Base-by-base conservation (phyloP, 2,888 invertebrate species). In the Scrobipalpa atriplicella region DNA sequence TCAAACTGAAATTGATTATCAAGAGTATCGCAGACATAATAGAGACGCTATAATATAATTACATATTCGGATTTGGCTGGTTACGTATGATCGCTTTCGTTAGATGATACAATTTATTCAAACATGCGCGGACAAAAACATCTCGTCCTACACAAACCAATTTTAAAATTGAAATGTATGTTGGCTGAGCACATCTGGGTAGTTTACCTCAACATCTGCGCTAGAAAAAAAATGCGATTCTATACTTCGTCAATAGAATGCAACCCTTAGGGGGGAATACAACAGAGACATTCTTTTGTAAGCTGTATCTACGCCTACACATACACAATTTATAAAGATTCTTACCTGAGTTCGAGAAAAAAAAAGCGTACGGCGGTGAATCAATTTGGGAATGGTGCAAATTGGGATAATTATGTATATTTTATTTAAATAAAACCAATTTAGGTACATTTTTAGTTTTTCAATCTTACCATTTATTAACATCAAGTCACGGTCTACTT, bases 161-260 rank as follows among this genome's bases (percentile, higher is more conserved):
- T 61, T 61, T 29, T 41, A 61, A n/a, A 61, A 51, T 65, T 51
- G 19, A 65, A 43, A 47, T 8, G n/a, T 47, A 47, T 16, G 62
- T 63, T 9, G 29, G 67, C 65, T 61, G 52, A 71, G 67, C 77
- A 69, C 85, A 84, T 86, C 84, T 86, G 87, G 80, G 78, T 74
- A 69, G 75, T 13, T 43, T 18, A n/a, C 38, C 21, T 81, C 78
- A 77, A 81, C 85, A 83, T 82, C 80, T 81, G 82, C 73, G 74
- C 70, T 70, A 70, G 72, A 75, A 75, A 76, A 75, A 76, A 54
- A 56, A 64, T 41, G 29, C 54, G 19, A 62, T 62, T 43, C 75
- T 68, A 77, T 77, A 77, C 72, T 72, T 76, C 75, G 73, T 74
- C 79, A 82, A 84, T 82, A 78, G 80, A 79, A 73, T 73, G 73